Evolutionary conservation across 2,113 vertebrate genomes (phyloP).

Genomic region (zebrafish (Danio rerio)): GRCz12tu NC_133182.1:24222501-24223000

Average conservation of each 20-base stretch:
- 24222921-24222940: not conserved
- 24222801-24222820: constrained; percentile 13
- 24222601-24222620: not conserved
- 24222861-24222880: constrained; percentile 19
- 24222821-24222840: constrained; percentile 3
- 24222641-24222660: not conserved
- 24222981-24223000: constrained; percentile 16
- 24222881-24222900: constrained; percentile 13
- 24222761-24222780: not conserved
- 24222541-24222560: not conserved
- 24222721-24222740: not conserved
- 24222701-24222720: not conserved
- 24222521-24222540: not conserved
- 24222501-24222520: too few species aligned
- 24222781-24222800: not conserved
- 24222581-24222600: not conserved
- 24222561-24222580: not conserved
- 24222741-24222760: not conserved
- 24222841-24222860: constrained; percentile 6
- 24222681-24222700: not conserved
- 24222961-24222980: constrained; percentile 11
- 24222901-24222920: not conserved
- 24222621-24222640: not conserved
- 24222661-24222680: constrained; percentile 33
- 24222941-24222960: constrained; percentile 1